phyloP scores from a whole-genome alignment of 2,113 vertebrate genomes.

The Amblyopsis rosae region DNA sequence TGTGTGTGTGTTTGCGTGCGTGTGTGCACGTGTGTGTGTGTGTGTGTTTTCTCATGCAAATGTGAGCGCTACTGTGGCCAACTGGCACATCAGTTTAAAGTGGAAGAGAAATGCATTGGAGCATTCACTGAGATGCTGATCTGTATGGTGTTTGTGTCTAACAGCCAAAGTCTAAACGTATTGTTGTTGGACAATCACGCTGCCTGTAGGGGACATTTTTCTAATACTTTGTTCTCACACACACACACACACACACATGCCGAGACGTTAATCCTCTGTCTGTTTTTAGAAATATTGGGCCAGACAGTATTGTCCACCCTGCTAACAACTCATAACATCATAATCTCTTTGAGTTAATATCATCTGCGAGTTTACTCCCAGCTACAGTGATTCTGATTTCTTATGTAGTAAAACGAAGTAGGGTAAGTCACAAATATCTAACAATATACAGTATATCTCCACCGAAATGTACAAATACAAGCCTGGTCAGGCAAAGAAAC shows the following conservation, averaged over 20 bases:
- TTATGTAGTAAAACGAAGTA: constrained; percentile 13
- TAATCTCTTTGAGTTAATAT: constrained; percentile 8
- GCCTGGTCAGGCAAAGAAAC: constrained; percentile 30
- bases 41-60: not conserved
- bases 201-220: constrained; percentile 13
- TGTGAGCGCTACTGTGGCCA: not conserved
- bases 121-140: constrained; percentile 20
- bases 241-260: too few species aligned
- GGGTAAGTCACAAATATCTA: constrained; percentile 15
- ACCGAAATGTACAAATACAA: constrained; percentile 1
- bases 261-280: not conserved
- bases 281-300: constrained; percentile 13
- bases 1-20: constrained; percentile 8
- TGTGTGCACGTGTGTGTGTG: constrained; percentile 1
- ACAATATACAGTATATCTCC: not conserved
- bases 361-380: constrained; percentile 13
- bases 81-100: constrained; percentile 22
- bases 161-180: constrained; percentile 18
- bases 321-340: not conserved
- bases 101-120: constrained; percentile 9
- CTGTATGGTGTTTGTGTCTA: constrained; percentile 19
- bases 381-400: constrained; percentile 1
- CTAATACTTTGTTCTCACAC: too few species aligned
- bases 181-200: constrained; percentile 31
- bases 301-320: not conserved